A percentile compares a stretch with the other conserved stretches of the same genome.
phyloP scores from a whole-genome alignment of 2,888 invertebrate species.

The Allacma fusca region DNA sequence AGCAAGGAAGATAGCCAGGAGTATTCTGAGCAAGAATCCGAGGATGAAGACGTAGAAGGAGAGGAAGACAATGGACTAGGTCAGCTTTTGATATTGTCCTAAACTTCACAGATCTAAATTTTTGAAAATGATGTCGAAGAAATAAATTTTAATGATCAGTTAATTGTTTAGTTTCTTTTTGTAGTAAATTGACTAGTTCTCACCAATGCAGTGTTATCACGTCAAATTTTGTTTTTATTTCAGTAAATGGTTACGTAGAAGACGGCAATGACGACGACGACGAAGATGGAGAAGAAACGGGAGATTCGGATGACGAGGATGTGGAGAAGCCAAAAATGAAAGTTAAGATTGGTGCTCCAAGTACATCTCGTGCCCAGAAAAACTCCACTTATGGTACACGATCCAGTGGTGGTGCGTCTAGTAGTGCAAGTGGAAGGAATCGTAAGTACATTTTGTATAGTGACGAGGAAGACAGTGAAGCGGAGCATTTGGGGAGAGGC shows the following conservation, averaged over 20 bases:
- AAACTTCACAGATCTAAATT: too few species aligned
- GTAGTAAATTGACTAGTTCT: too few species aligned
- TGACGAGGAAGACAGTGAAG: slow-evolving; percentile 49
- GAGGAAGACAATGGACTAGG: slow-evolving; percentile 27
- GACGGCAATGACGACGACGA: slow-evolving; percentile 46
- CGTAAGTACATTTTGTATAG: slow-evolving; percentile 31
- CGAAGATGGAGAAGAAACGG: slow-evolving; percentile 58
- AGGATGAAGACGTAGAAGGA: slow-evolving; percentile 37
- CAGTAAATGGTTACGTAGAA: slow-evolving; percentile 18
- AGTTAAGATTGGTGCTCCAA: slow-evolving; percentile 31
- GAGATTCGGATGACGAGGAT: slow-evolving; percentile 45
- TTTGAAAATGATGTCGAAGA: too few species aligned
- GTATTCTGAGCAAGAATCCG: slow-evolving; percentile 18
- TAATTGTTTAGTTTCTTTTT: too few species aligned
- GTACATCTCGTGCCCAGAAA: neutral
- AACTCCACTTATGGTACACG: slow-evolving; percentile 13
- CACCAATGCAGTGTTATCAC: too few species aligned
- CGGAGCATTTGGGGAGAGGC: slow-evolving; percentile 43
- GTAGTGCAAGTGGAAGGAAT: slow-evolving; percentile 17
- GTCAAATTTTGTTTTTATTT: neutral
- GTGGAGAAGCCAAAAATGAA: slow-evolving; percentile 33
- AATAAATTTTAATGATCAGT: too few species aligned
- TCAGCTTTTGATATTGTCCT: neutral
- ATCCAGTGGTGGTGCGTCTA: slow-evolving; percentile 16
- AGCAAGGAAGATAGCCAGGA: slow-evolving; percentile 27